Conservation (phyloP, 2,888 invertebrate species). For the Leucophenga maculata region DNA sequence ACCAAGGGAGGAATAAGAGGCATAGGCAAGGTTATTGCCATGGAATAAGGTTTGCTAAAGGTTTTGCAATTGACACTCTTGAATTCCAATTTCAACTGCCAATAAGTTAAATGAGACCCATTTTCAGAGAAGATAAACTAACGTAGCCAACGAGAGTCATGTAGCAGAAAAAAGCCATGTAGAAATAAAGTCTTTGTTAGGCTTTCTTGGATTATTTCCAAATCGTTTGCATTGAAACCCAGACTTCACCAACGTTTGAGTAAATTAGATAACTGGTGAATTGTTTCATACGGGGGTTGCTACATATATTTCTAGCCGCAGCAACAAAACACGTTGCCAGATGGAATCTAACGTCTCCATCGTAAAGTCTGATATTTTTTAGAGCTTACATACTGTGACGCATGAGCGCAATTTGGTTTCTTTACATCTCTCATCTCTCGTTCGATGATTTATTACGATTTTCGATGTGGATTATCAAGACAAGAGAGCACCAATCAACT, state of each 20-base stretch:
- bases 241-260: slow-evolving; percentile 99
- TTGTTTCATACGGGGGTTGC: slow-evolving; percentile 99
- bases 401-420: too few species aligned
- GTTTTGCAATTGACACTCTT: slow-evolving; percentile 97
- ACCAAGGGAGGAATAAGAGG: too few species aligned
- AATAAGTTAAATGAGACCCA: slow-evolving; percentile 96
- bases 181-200: slow-evolving; percentile 98
- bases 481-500: too few species aligned
- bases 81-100: slow-evolving; percentile 98
- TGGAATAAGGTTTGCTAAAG: slow-evolving; percentile 98
- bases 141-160: slow-evolving; percentile 73
- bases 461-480: too few species aligned
- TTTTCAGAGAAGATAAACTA: slow-evolving; percentile 97
- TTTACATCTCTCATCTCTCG: too few species aligned
- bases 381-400: too few species aligned
- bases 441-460: too few species aligned
- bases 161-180: slow-evolving; percentile 98
- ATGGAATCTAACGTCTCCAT: too few species aligned
- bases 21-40: slow-evolving; percentile 99
- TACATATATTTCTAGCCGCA: too few species aligned
- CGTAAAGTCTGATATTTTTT: too few species aligned
- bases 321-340: too few species aligned
- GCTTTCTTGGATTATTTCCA: slow-evolving; percentile 99
- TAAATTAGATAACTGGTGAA: slow-evolving; percentile 99
- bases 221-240: slow-evolving; percentile 99